Evolutionary conservation across 2,888 invertebrate genomes (phyloP), one percentile per base, ranked within the genome.

Genomic region (Abscondita cerata): DNA sequence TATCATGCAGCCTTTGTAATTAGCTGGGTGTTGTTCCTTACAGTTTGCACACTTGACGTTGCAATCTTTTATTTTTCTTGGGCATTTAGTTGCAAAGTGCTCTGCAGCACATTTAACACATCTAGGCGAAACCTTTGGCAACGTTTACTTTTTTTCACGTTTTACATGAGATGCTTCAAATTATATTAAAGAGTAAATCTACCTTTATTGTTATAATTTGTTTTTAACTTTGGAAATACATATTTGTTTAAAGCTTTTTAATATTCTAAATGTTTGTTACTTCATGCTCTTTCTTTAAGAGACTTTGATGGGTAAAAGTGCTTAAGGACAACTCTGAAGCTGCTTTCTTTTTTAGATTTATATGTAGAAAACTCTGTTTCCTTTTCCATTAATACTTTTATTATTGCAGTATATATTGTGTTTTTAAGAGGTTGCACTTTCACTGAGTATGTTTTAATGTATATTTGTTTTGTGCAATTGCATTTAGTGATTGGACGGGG

Each of bases 351-450:
- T 31, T 48, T 38, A 11, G 52, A 4, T 19, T 38, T 52, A 25
- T 52, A 16, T 38, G 52, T 36, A 38, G 9, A 38, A 25, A 52
- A 52, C 33, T 52, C 52, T n/a, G 38, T 36, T 31, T 33, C 5
- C 20, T 50, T 52, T 52, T 52, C 52, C 9, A 36, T 12, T 52
- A 52, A 12, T 34, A 18, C 52, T 52, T 52, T 34, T 52, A 52
- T 38, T 38, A 52, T 34, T 31, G 13, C 13, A 34, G 33, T 51
- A 12, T 51, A 51, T 9, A n/a, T 36, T 52, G 11, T 12, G 13
- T 34, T 52, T 36, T 52, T 38, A 16, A 38, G 20, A 9, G 52
- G 38, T 36, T 36, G 52, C 36, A 36, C 36, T 52, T 52, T 52
- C 19, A 34, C 52, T 52, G 34, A 38, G 36, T 52, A n/a, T 19